phyloP scores from a whole-genome alignment of 35 echinoderm and acorn worm species.

The Hemicentrotus pulcherrimus region DNA sequence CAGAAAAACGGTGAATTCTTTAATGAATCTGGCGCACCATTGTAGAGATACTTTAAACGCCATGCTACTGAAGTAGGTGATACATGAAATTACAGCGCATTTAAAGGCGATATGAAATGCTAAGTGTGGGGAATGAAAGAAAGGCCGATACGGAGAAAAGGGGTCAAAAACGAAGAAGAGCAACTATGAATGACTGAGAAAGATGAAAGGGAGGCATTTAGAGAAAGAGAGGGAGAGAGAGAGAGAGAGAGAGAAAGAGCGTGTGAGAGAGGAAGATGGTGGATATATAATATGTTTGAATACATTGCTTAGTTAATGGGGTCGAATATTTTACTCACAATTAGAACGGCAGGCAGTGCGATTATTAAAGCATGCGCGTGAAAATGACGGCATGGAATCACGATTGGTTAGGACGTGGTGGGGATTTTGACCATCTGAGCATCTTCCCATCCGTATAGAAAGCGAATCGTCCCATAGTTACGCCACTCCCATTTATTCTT shows the following conservation, averaged over 20 bases:
- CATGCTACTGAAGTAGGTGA: not conserved
- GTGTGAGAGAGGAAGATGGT: not conserved
- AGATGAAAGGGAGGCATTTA: not conserved
- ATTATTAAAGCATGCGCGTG: not conserved
- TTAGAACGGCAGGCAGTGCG: conserved; percentile 7
- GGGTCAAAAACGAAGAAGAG: no score
- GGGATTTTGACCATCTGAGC: conserved; percentile 19
- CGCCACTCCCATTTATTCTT: conserved; percentile 42
- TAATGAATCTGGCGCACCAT: no score
- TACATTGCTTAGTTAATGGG: not conserved
- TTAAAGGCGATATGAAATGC: not conserved
- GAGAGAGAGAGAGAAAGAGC: not conserved
- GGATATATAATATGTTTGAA: not conserved
- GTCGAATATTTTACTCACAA: not conserved
- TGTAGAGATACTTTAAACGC: no score
- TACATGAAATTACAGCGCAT: not conserved
- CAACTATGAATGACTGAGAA: no score
- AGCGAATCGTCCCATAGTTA: conserved; percentile 33
- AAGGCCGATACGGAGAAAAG: no score
- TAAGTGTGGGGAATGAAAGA: no score
- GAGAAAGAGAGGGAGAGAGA: not conserved
- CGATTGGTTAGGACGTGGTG: not conserved
- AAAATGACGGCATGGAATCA: not conserved
- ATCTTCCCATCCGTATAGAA: not conserved
- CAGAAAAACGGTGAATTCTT: no score